Base-by-base conservation (phyloP, 1,140 invertebrate species). In the Coptotermes formosanus region DNA sequence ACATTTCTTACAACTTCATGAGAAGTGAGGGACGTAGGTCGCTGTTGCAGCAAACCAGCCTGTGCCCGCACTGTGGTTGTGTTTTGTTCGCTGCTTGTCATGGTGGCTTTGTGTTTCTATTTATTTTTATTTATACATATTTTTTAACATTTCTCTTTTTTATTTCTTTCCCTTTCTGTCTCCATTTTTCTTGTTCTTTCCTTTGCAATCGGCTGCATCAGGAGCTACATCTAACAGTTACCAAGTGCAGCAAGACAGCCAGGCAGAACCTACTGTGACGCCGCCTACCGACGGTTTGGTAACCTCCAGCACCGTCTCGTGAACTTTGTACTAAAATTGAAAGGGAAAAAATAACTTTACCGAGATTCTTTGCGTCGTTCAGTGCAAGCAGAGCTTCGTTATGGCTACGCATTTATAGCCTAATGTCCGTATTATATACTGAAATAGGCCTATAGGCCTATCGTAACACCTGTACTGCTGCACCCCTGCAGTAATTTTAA, bases 1-100 rank as follows among this genome's bases (percentile, higher is more conserved):
- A 30, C 25, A n/a, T 30, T 75, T 14, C 6, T 8, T 75, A 75
- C 64, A 75, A 75, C 64, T 75, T 75, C 25, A 75, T 75, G n/a
- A 30, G n/a, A 75, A 16, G 0, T 75, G n/a, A 2, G 64, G n/a
- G 4, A 30, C 25, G 8, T 75, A 75, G 64, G 0, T 8, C 64
- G n/a, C 64, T 75, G n/a, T 30, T 75, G 64, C 64, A 75, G 64
- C 64, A 30, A 14, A 25, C 3, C 0, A n/a, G 64, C n/a, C 64
- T 75, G 64, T 75, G n/a, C 64, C 64, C 64, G n/a, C 64, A 2
- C 64, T 75, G 64, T 75, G 64, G 64, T 75, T 75, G 64, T 64
- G 21, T 64, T 64, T 75, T 75, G 64, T 75, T 75, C 64, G 64
- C 64, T 75, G 64, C 64, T 75, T 75, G 64, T 75, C 64, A 75